phyloP scores from a whole-genome alignment of 2,113 vertebrate genomes.

The Carollia perspicillata region DNA sequence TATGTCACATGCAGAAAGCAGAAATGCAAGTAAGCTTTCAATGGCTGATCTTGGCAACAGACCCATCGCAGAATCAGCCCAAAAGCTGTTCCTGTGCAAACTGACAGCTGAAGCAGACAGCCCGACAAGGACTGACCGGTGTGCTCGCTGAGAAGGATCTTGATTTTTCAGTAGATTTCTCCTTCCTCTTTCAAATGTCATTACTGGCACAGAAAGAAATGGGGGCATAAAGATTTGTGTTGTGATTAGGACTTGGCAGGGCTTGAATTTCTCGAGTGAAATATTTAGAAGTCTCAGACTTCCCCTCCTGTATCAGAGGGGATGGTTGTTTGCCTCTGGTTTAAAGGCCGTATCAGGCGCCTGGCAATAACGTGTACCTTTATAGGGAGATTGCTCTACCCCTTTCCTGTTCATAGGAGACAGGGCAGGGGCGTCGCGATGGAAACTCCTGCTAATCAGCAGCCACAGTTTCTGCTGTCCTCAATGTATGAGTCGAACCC shows the following conservation, averaged over 20 bases:
- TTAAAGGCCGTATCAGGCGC: neutral
- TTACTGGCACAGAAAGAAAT: slow-evolving; percentile 35
- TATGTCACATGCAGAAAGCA: neutral
- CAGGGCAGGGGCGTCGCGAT: neutral
- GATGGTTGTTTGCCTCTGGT: neutral
- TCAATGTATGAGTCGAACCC: neutral
- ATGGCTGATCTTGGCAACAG: slow-evolving; percentile 33
- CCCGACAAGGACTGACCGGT: neutral
- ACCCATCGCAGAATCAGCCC: neutral
- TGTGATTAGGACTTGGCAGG: slow-evolving; percentile 21
- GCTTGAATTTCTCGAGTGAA: slow-evolving; percentile 18
- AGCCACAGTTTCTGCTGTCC: neutral
- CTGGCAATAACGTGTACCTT: neutral
- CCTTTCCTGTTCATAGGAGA: neutral
- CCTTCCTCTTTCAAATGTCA: slow-evolving; percentile 44
- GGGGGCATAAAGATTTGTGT: neutral
- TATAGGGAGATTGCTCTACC: neutral
- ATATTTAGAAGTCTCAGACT: neutral
- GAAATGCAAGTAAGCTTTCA: slow-evolving; percentile 23
- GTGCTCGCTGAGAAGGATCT: neutral
- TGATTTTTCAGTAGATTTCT: slow-evolving; percentile 7
- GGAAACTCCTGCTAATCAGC: neutral
- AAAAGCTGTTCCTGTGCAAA: slow-evolving; percentile 34
- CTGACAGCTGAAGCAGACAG: neutral
- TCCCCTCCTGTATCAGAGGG: neutral